Evolutionary conservation across 2,113 vertebrate genomes (phyloP).

Genomic region (Planiliza haematocheilus): DNA sequence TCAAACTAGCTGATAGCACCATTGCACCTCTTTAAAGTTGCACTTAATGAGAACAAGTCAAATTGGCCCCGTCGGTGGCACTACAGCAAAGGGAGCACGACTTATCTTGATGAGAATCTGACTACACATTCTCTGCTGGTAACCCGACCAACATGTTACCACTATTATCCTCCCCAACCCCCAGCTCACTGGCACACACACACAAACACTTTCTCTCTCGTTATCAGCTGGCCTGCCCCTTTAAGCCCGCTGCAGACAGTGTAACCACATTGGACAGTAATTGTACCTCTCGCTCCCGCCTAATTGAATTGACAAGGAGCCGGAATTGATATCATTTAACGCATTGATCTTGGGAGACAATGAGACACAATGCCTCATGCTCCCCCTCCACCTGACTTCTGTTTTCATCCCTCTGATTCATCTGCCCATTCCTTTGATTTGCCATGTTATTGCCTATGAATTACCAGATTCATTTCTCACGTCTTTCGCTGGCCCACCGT

Average conservation of each 20-base stretch:
- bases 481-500: slow-evolving; percentile 19
- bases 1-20: slow-evolving; percentile 70
- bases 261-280: slow-evolving; percentile 83
- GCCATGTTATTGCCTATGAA: slow-evolving; percentile 67
- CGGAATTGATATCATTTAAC: slow-evolving; percentile 86
- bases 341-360: slow-evolving; percentile 81
- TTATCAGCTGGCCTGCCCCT: slow-evolving; percentile 72
- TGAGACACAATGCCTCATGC: slow-evolving; percentile 64
- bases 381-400: slow-evolving; percentile 50
- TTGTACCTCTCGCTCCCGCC: slow-evolving; percentile 82
- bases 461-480: slow-evolving; percentile 50
- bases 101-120: slow-evolving; percentile 81
- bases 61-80: slow-evolving; percentile 73
- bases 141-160: slow-evolving; percentile 74
- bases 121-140: slow-evolving; percentile 76
- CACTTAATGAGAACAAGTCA: slow-evolving; percentile 79
- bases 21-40: slow-evolving; percentile 72
- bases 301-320: slow-evolving; percentile 87
- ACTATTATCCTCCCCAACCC: slow-evolving; percentile 55
- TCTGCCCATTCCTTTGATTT: slow-evolving; percentile 65
- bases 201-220: slow-evolving; percentile 60
- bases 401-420: slow-evolving; percentile 67
- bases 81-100: slow-evolving; percentile 66
- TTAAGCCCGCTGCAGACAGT: slow-evolving; percentile 75
- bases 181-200: slow-evolving; percentile 16